phyloP scores from a whole-genome alignment of 2,888 invertebrate species.

The Troides helena region DNA sequence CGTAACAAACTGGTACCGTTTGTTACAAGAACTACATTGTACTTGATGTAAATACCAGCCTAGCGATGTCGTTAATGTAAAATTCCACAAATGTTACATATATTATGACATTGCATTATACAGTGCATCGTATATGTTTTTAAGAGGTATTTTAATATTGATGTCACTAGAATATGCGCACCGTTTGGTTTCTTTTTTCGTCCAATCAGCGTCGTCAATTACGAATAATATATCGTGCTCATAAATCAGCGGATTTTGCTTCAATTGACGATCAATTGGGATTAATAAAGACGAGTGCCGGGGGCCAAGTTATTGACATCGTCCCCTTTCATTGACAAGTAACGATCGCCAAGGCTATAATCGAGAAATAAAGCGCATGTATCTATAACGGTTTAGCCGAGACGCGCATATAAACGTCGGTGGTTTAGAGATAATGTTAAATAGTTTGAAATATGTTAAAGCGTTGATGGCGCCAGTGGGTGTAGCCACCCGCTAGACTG shows the following conservation, averaged over 20 bases:
- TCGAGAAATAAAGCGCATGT: slow-evolving; percentile 30
- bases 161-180: not conserved
- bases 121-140: too few species aligned
- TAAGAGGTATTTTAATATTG: too few species aligned
- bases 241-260: slow-evolving; percentile 50
- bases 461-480: slow-evolving; percentile 39
- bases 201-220: not conserved
- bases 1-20: too few species aligned
- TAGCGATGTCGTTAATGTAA: too few species aligned
- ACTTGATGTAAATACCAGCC: too few species aligned
- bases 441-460: slow-evolving; percentile 58
- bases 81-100: too few species aligned
- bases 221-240: slow-evolving; percentile 31
- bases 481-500: slow-evolving; percentile 38
- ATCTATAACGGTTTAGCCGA: slow-evolving; percentile 45
- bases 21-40: too few species aligned
- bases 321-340: slow-evolving; percentile 50
- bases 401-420: slow-evolving; percentile 59
- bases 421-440: slow-evolving; percentile 61
- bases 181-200: not conserved
- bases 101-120: too few species aligned
- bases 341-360: slow-evolving; percentile 55
- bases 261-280: slow-evolving; percentile 65
- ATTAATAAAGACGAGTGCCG: slow-evolving; percentile 59
- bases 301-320: slow-evolving; percentile 57